A percentile compares a stretch with the other conserved stretches of the same genome.
phyloP scores from a whole-genome alignment of 2,113 vertebrate species.

The Lycocorax pyrrhopterus region DNA sequence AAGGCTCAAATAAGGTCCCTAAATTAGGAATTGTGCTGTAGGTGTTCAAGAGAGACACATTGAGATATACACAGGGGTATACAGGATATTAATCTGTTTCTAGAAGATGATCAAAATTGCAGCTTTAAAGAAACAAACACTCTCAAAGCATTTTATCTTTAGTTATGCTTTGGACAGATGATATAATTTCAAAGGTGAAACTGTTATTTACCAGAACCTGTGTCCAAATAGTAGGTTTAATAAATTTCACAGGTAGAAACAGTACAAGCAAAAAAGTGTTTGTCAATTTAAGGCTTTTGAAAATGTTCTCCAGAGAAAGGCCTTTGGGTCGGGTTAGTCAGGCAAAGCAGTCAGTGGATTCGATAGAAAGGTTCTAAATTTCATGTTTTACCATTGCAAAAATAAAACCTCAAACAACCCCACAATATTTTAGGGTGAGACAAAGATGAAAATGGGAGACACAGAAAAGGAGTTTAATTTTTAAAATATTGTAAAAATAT shows the following conservation, averaged over 20 bases:
- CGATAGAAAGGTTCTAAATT: neutral
- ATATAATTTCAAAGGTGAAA: neutral
- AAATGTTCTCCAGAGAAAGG: neutral
- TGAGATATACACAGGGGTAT: neutral
- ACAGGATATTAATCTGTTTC: neutral
- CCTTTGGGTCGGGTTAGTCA: neutral
- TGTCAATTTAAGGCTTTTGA: neutral
- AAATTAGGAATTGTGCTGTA: neutral
- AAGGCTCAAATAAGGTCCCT: neutral
- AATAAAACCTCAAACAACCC: rapidly evolving
- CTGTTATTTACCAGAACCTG: neutral
- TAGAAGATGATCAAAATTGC: neutral
- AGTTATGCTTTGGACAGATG: neutral
- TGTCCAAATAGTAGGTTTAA: neutral
- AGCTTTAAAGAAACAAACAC: neutral
- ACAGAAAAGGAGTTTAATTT: neutral
- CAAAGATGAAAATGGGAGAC: neutral
- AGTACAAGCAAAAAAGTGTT: neutral
- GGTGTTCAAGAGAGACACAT: neutral
- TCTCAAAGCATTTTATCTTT: neutral
- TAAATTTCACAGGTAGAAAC: neutral
- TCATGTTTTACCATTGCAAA: neutral
- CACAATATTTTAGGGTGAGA: neutral
- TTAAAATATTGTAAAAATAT: neutral
- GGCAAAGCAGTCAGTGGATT: neutral